phyloP scores from a whole-genome alignment of 2,797 vertebrate genomes.

The Tapera naevia region DNA sequence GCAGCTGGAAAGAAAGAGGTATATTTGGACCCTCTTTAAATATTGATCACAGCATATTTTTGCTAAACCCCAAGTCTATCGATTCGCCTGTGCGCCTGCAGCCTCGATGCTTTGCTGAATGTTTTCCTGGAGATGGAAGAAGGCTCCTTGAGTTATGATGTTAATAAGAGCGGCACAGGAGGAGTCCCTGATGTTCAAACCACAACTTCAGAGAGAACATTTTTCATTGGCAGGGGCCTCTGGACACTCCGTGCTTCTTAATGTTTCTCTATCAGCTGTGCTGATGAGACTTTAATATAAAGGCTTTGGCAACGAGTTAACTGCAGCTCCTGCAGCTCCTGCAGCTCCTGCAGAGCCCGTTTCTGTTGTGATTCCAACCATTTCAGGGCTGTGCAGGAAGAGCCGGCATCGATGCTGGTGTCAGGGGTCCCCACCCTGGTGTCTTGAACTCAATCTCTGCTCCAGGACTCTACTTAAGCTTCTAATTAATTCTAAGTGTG shows the following conservation, averaged over 20 bases:
- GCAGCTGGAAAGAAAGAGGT: slow-evolving; percentile 53
- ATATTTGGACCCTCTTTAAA: slow-evolving; percentile 72
- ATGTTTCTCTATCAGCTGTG: neutral
- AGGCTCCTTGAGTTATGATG: slow-evolving; percentile 71
- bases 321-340: neutral
- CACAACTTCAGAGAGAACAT: slow-evolving; percentile 42
- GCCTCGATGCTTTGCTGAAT: slow-evolving; percentile 42
- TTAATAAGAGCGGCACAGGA: slow-evolving; percentile 69
- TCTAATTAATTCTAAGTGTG: neutral
- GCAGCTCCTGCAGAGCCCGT: neutral
- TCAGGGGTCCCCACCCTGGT: fast-evolving
- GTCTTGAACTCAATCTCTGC: neutral
- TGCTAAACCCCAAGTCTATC: slow-evolving; percentile 70
- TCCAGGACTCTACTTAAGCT: neutral
- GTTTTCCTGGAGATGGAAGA: slow-evolving; percentile 38
- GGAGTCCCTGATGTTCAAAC: slow-evolving; percentile 30
- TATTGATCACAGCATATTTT: slow-evolving; percentile 73
- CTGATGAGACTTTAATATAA: neutral
- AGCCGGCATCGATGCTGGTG: neutral
- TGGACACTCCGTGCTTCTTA: neutral
- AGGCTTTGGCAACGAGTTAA: neutral
- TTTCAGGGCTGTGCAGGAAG: neutral
- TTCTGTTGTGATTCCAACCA: neutral
- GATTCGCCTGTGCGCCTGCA: slow-evolving; percentile 56
- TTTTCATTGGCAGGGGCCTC: neutral